These are phyloP conservation scores for Apodemus speciosus DNA, from an alignment of 2,113 vertebrate species.

Conservation along the genomic window DNA sequence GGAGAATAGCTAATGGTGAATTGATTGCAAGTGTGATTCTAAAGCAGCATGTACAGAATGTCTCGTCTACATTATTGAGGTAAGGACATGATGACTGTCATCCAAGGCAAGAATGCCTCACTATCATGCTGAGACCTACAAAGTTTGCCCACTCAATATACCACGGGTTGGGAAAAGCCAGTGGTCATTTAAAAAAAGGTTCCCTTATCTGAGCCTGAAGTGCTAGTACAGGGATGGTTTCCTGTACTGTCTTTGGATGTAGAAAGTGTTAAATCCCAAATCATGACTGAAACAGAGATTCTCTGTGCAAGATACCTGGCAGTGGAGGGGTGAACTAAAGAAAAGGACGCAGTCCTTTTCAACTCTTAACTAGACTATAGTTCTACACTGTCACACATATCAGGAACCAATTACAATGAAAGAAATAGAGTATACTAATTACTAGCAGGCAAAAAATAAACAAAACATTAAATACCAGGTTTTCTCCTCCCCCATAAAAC, in stretches of 20 bases:
- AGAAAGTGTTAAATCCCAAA: not conserved
- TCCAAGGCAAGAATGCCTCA: not conserved
- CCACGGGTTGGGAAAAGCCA: not conserved
- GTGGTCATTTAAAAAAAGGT: rapidly evolving
- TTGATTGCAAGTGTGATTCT: not conserved
- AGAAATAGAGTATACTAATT: not conserved
- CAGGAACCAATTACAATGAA: not conserved
- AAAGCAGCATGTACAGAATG: not conserved
- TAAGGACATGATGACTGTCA: not conserved
- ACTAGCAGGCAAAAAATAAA: not conserved
- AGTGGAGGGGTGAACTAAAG: not conserved
- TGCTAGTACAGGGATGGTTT: rapidly evolving
- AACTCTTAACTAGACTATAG: not conserved
- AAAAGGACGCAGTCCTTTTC: not conserved
- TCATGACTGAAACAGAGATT: not conserved
- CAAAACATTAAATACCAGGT: not conserved
- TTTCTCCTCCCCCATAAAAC: not conserved
- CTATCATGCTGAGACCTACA: not conserved
- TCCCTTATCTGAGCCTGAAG: not conserved
- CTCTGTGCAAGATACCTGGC: not conserved
- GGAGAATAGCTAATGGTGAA: not conserved
- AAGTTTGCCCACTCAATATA: not conserved
- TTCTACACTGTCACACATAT: not conserved
- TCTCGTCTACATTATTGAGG: not conserved
- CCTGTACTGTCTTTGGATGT: too few relatives aligned